A percentile compares a stretch with the other conserved stretches of the same genome.
Evolutionary conservation across 2,113 vertebrate species (phyloP).

Genomic region (Micronycteris hirsuta): DNA sequence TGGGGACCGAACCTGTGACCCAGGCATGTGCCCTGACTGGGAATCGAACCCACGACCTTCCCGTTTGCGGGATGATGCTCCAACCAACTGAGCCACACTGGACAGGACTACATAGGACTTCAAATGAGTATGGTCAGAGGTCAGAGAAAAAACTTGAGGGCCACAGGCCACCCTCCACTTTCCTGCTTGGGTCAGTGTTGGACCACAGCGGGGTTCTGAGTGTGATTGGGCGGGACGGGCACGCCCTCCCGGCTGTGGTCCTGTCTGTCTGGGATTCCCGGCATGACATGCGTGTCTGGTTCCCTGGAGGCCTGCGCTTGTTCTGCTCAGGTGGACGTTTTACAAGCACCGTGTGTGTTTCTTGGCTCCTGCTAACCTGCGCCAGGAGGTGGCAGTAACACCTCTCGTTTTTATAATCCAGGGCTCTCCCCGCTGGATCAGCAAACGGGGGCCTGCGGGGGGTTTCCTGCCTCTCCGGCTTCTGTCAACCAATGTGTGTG

Average conservation of each 20-base stretch:
- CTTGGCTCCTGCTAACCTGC: accelerated
- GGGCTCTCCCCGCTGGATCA: accelerated
- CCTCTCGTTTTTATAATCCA: background rate
- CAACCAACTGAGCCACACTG: no score
- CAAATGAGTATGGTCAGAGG: no score
- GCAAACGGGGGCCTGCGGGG: background rate
- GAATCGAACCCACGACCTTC: no score
- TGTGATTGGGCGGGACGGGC: accelerated
- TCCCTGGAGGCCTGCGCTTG: no score
- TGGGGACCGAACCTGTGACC: no score
- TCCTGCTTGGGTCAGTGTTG: background rate
- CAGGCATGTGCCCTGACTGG: no score
- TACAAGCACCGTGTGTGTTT: background rate
- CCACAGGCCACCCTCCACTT: background rate
- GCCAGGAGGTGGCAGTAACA: conserved; percentile 50
- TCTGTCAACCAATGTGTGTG: background rate
- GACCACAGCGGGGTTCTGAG: background rate
- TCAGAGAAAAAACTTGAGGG: background rate
- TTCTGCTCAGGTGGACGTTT: accelerated
- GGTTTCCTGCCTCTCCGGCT: accelerated
- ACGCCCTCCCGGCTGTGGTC: accelerated
- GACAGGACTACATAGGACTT: no score
- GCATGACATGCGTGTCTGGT: accelerated
- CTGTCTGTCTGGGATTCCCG: accelerated
- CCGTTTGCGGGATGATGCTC: no score